Base-by-base conservation (phyloP, 2,797 vertebrate species). In the Anguilla anguilla region DNA sequence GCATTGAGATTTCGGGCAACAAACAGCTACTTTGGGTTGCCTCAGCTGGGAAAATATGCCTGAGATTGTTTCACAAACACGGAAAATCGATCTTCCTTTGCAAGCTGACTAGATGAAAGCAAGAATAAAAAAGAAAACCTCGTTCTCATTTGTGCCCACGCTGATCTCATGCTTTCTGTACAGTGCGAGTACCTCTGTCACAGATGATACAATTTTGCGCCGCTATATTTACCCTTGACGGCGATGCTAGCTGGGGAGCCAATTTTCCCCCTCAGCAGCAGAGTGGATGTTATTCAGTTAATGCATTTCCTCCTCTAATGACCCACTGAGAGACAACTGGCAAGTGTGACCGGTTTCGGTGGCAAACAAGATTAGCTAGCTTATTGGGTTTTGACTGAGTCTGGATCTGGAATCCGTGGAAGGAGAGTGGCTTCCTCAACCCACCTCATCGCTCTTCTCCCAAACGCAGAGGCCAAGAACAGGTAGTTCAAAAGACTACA, bases 301-400 rank as follows among this genome's bases (percentile, higher is more conserved):
- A 9, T n/a, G n/a, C n/a, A 64, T 17, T 91, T 90, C 87, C 3
- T 31, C 59, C 59, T 61, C 59, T 61, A 69, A 69, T 69, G 22
- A 72, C 67, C 28, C 6, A 72, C 67, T 72, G 67, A 31, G 67
- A 31, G n/a, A 31, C 6, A 72, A 31, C 10, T 31, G 67, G 6
- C 67, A 13, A 13, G 67, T 72, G 28, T 72, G 10, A 3, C 67
- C 31, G 22, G 9, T 31, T 31, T 28, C 11, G 9, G 67, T 31
- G 28, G n/a, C 2, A 72, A 72, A 72, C n/a, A 67, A 67, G 64
- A 6, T 28, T 72, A 28, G 1, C 51, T 53, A 43, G 39, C 64
- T 69, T n/a, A 31, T 72, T 28, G 67, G n/a, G 67, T 72, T 72
- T 72, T 72, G 35, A 72, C 67, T 31, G n/a, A 15, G 67, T 31